Evolutionary conservation across 2,113 vertebrate genomes (phyloP).

Genomic region (Orthonyx spaldingii): DNA sequence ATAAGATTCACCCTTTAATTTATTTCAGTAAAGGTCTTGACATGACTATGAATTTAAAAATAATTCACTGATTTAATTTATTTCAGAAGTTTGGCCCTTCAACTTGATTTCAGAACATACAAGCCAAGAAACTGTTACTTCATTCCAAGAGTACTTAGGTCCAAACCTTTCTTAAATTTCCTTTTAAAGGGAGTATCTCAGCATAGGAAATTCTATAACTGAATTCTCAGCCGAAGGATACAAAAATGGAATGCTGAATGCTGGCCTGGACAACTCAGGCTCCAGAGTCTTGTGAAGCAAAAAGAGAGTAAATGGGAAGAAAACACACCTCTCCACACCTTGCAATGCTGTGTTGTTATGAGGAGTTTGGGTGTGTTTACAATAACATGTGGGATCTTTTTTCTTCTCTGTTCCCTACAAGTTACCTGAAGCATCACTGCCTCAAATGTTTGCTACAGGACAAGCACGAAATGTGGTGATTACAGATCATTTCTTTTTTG

Average conservation of each 20-base stretch:
- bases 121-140: not conserved
- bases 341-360: not conserved
- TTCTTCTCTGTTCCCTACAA: not conserved
- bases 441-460: not conserved
- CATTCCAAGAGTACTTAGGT: not conserved
- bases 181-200: conserved; percentile 18
- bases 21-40: not conserved
- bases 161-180: not conserved
- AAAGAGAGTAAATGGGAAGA: not conserved
- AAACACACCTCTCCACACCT: not conserved
- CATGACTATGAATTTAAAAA: not conserved
- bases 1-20: not conserved
- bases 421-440: not conserved
- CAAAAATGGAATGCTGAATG: not conserved
- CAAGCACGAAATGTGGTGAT: not conserved
- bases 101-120: not conserved
- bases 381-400: not conserved
- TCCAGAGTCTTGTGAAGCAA: not conserved
- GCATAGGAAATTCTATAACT: not conserved
- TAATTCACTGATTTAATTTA: not conserved
- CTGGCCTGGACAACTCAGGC: not conserved
- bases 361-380: not conserved
- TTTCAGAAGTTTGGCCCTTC: not conserved
- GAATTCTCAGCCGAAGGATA: not conserved
- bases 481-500: not conserved